Conservation (phyloP, 2,888 invertebrate genomes). For the Cetonia aurata region DNA sequence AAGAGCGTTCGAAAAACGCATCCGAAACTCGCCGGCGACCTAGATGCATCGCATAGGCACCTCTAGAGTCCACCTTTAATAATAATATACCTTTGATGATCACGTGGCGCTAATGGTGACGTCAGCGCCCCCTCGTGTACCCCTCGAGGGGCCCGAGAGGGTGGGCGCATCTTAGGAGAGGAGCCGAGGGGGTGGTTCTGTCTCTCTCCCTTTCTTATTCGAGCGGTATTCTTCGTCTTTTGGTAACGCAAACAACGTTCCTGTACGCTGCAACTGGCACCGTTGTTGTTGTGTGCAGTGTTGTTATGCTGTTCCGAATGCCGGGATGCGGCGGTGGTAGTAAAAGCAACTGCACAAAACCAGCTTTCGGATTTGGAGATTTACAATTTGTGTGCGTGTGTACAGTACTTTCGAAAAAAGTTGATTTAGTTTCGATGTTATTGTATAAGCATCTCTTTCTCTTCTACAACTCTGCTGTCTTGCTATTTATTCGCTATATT, state of each 20-base stretch:
- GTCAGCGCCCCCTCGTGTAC: conserved; percentile 56
- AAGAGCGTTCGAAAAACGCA: neutral
- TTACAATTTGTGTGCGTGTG: conserved; percentile 57
- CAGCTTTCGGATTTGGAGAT: conserved; percentile 63
- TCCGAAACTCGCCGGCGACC: conserved; percentile 9
- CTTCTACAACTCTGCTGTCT: too few relatives aligned
- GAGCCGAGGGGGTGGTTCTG: conserved; percentile 48
- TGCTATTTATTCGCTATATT: too few relatives aligned
- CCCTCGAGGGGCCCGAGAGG: neutral
- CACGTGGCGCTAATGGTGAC: conserved; percentile 26
- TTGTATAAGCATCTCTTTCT: too few relatives aligned
- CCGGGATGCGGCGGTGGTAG: conserved; percentile 45
- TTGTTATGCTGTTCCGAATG: neutral
- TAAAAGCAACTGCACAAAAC: conserved; percentile 62
- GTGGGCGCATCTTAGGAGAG: conserved; percentile 36
- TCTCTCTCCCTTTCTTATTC: neutral
- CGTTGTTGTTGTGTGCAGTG: conserved; percentile 10
- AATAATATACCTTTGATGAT: conserved; percentile 23
- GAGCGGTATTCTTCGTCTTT: too few relatives aligned
- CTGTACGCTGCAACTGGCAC: too few relatives aligned
- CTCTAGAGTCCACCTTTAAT: conserved; percentile 20
- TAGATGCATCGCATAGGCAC: neutral
- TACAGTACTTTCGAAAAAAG: conserved; percentile 59
- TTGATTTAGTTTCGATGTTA: conserved; percentile 28
- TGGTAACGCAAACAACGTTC: too few relatives aligned